Evolutionary conservation across 2,797 vertebrate genomes (phyloP).

Genomic region (Brachyrhaphis roseni): DNA sequence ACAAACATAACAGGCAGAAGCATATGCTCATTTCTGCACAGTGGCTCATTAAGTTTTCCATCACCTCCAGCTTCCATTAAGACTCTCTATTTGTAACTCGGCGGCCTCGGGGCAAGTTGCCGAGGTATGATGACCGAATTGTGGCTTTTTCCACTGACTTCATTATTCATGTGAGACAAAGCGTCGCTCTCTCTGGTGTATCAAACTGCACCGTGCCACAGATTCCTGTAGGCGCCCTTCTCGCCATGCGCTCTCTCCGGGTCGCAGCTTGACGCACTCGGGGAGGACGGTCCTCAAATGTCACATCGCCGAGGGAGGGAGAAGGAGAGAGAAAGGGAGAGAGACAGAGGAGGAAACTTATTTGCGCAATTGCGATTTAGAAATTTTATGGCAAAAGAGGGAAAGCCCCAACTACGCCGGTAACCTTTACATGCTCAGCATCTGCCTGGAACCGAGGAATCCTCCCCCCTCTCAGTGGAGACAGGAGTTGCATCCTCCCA

Average conservation of each 20-base stretch:
- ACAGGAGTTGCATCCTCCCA: slow-evolving; percentile 29
- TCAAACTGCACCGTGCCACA: slow-evolving; percentile 66
- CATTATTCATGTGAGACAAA: slow-evolving; percentile 63
- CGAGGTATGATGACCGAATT: slow-evolving; percentile 45
- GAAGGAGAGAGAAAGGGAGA: slow-evolving; percentile 18
- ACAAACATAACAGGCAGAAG: neutral
- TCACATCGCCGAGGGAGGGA: slow-evolving; percentile 49
- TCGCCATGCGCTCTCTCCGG: slow-evolving; percentile 62
- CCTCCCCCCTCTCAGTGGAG: slow-evolving; percentile 24
- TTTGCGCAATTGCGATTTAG: slow-evolving; percentile 50
- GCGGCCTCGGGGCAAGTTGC: slow-evolving; percentile 45
- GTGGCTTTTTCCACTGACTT: slow-evolving; percentile 40
- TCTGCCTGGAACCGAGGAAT: slow-evolving; percentile 18
- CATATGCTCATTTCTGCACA: slow-evolving; percentile 36
- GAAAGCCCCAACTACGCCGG: neutral
- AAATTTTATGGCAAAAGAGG: slow-evolving; percentile 28
- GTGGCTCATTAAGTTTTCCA: slow-evolving; percentile 57
- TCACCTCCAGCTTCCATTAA: slow-evolving; percentile 56
- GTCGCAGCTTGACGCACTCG: slow-evolving; percentile 73
- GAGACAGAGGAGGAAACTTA: slow-evolving; percentile 49
- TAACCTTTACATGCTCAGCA: neutral
- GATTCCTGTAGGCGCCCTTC: slow-evolving; percentile 78
- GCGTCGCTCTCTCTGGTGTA: slow-evolving; percentile 30
- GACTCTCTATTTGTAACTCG: slow-evolving; percentile 44
- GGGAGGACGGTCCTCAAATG: slow-evolving; percentile 66